Evolutionary conservation across 1,140 invertebrate species (phyloP).

Genomic region (Homarus americanus): DNA sequence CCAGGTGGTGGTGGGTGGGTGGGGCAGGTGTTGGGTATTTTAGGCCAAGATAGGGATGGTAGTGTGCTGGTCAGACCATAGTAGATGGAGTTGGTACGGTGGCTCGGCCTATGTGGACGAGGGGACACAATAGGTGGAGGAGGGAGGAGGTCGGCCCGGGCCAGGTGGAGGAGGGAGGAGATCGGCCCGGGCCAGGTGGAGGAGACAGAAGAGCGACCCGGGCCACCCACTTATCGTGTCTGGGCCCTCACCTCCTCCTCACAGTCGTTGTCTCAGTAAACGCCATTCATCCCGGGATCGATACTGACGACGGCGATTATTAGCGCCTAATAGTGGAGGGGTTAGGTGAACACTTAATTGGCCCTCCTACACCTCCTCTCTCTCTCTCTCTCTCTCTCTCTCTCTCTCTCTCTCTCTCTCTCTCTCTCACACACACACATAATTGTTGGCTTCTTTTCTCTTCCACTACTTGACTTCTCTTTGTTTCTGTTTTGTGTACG

Average conservation of each 20-base stretch:
- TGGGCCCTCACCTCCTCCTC: too few species aligned
- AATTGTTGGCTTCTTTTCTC: not conserved
- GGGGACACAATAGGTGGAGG: too few species aligned
- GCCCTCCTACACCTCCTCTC: not conserved
- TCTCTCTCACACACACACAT: not conserved
- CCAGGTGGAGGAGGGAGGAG: not conserved
- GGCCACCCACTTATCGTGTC: too few species aligned
- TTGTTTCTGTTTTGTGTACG: not conserved
- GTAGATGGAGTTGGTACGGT: too few species aligned
- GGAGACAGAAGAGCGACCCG: not conserved
- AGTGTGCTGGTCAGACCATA: too few species aligned
- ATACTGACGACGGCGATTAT: constrained; percentile 36
- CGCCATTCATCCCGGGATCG: constrained; percentile 32
- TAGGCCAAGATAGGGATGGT: too few species aligned
- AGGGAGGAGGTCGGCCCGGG: not conserved
- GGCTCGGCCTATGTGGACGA: too few species aligned
- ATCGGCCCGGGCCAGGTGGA: not conserved
- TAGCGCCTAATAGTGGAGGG: constrained; percentile 51
- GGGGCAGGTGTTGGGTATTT: not conserved
- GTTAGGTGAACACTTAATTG: constrained; percentile 37
- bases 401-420: not conserved
- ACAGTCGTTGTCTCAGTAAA: constrained; percentile 38
- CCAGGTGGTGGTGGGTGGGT: too few species aligned
- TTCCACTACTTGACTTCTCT: too few species aligned
- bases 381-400: not conserved